phyloP scores from a whole-genome alignment of 2,888 invertebrate genomes.

The Tinea pellionella region DNA sequence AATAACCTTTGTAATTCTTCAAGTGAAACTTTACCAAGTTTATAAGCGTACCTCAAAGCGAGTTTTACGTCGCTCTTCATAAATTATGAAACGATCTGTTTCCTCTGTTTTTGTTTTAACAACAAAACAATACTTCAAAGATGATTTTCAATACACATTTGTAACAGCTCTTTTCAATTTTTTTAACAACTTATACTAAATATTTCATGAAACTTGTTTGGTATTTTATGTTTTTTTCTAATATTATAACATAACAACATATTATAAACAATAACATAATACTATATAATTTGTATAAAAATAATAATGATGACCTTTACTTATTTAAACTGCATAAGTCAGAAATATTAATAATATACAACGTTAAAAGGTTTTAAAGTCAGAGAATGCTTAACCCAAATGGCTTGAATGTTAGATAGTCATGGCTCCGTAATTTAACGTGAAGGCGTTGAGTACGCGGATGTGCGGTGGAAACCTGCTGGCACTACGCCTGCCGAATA shows the following conservation, averaged over 20 bases:
- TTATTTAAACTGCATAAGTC: too few relatives aligned
- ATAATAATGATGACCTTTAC: too few relatives aligned
- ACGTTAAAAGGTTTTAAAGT: neutral
- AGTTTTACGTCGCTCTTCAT: conserved; percentile 29
- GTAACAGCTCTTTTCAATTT: neutral
- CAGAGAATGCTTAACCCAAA: conserved; percentile 6
- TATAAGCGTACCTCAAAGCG: conserved; percentile 34
- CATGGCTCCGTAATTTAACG: conserved; percentile 13
- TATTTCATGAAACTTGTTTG: too few relatives aligned
- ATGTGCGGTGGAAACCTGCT: conserved; percentile 14
- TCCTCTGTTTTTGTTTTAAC: conserved; percentile 17
- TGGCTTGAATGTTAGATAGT: conserved; percentile 10
- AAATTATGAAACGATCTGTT: conserved; percentile 31
- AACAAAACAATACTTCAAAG: neutral
- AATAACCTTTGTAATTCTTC: conserved; percentile 48
- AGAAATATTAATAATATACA: neutral
- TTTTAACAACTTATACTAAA: neutral
- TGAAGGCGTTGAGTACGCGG: conserved; percentile 13
- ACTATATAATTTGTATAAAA: too few relatives aligned
- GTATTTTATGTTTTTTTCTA: too few relatives aligned
- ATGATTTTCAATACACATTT: neutral
- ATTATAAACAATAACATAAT: too few relatives aligned
- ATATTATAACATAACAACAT: too few relatives aligned
- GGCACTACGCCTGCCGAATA: conserved; percentile 11
- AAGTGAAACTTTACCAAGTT: conserved; percentile 38